Conservation (phyloP, 2,797 vertebrate species). For the Kryptopterus vitreolus region DNA sequence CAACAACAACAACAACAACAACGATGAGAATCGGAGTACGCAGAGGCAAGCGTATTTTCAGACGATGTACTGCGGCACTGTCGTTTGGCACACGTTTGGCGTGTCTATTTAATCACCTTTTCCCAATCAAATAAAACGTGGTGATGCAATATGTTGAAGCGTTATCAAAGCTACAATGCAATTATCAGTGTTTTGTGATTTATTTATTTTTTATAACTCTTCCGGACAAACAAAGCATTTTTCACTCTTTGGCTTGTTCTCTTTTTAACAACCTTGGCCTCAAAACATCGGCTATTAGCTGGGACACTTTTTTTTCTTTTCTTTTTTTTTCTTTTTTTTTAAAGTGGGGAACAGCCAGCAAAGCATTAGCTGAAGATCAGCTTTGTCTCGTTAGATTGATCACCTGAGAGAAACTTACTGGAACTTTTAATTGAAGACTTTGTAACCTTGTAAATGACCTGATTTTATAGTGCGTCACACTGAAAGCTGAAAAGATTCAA, state of each 20-base stretch:
- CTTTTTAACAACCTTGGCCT: conserved; percentile 17
- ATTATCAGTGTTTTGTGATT: not conserved
- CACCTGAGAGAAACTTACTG: conserved; percentile 39
- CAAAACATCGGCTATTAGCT: conserved; percentile 20
- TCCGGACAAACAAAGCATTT: conserved; percentile 49
- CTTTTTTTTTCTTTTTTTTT: too few relatives aligned
- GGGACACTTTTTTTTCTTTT: too few relatives aligned
- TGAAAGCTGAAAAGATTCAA: not conserved
- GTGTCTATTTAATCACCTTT: not conserved
- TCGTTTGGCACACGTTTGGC: too few relatives aligned
- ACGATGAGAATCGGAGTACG: not conserved
- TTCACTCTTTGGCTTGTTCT: not conserved
- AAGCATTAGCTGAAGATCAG: conserved; percentile 28
- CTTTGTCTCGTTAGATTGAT: conserved; percentile 17
- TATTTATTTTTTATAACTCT: not conserved
- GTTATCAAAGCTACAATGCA: not conserved
- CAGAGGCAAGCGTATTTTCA: not conserved
- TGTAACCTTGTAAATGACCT: conserved; percentile 26
- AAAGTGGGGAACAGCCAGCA: conserved; percentile 2
- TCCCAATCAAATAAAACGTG: conserved; percentile 15
- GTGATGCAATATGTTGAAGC: not conserved
- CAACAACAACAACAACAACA: not conserved
- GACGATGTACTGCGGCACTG: not conserved
- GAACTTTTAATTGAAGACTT: conserved; percentile 43
- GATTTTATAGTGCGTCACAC: not conserved